These are phyloP conservation scores for Imbricaverruca yamaguchii DNA, from an alignment of 2,888 invertebrate genomes.

Conservation along the genomic window DNA sequence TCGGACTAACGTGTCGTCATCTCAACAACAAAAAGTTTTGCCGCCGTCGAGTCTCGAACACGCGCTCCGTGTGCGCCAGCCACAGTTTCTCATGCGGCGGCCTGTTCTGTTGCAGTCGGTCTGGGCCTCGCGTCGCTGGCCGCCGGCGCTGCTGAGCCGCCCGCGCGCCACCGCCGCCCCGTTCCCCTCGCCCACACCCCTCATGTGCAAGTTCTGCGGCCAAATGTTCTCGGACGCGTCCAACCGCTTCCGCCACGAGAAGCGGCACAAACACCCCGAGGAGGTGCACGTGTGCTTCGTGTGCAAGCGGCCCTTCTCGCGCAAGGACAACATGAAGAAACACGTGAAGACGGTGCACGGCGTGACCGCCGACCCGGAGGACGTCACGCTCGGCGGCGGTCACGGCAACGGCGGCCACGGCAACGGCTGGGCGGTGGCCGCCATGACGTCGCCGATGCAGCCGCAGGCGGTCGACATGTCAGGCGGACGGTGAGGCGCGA, in stretches of 20 bases:
- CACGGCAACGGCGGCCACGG: not conserved
- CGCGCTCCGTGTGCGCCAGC: too few species aligned
- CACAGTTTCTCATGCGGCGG: slow-evolving; percentile 15
- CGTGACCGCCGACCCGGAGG: not conserved
- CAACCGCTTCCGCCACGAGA: slow-evolving; percentile 21
- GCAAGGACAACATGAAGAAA: slow-evolving; percentile 24
- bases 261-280: slow-evolving; percentile 20
- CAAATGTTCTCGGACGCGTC: slow-evolving; percentile 23
- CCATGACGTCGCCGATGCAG: not conserved
- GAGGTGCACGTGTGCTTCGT: slow-evolving; percentile 23
- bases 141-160: not conserved
- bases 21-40: too few species aligned
- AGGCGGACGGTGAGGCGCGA: not conserved
- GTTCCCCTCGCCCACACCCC: slow-evolving; percentile 19
- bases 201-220: slow-evolving; percentile 22
- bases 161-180: not conserved
- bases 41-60: too few species aligned
- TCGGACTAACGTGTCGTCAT: too few species aligned
- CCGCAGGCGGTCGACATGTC: slow-evolving; percentile 15
- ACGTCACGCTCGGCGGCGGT: not conserved
- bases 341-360: slow-evolving; percentile 22
- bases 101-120: not conserved
- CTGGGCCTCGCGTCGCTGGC: not conserved
- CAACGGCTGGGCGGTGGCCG: slow-evolving; percentile 1
- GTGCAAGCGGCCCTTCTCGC: slow-evolving; percentile 23